Evolutionary conservation across 2,888 invertebrate species (phyloP).

Genomic region (Dolichopus griseipennis): DNA sequence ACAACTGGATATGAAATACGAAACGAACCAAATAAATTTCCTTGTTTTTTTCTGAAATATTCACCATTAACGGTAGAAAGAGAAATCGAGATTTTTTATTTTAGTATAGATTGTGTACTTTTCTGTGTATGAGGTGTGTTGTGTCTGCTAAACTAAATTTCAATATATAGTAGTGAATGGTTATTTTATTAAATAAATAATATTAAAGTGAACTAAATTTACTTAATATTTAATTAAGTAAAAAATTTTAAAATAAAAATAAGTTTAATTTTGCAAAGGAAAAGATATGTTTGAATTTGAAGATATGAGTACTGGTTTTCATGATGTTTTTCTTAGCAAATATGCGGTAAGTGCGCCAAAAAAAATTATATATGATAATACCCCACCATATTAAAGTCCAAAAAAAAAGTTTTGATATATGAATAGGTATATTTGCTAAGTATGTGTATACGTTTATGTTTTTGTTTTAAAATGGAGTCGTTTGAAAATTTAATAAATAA

Average conservation of each 20-base stretch:
- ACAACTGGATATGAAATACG: neutral
- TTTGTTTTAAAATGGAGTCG: neutral
- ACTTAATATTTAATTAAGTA: neutral
- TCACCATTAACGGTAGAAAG: slow-evolving; percentile 6
- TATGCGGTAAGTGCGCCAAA: slow-evolving; percentile 57
- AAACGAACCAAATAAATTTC: neutral
- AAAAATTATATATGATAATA: neutral
- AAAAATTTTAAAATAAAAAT: neutral
- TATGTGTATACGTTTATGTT: no score
- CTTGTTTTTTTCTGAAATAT: neutral
- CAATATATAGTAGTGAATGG: neutral
- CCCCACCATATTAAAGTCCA: no score
- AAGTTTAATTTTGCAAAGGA: neutral
- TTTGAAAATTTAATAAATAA: neutral
- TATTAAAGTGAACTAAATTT: neutral
- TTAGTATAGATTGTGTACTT: slow-evolving; percentile 6
- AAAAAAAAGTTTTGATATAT: no score
- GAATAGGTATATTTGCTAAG: neutral
- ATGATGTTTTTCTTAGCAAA: slow-evolving; percentile 56
- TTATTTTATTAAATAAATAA: neutral
- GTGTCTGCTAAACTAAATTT: neutral
- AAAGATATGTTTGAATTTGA: slow-evolving; percentile 57
- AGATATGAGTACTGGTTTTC: slow-evolving; percentile 59
- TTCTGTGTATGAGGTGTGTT: slow-evolving; percentile 6
- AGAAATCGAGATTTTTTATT: neutral